Evolutionary conservation across 2,797 vertebrate species (phyloP).

Genomic region (Acestrorhynchus altus): DNA sequence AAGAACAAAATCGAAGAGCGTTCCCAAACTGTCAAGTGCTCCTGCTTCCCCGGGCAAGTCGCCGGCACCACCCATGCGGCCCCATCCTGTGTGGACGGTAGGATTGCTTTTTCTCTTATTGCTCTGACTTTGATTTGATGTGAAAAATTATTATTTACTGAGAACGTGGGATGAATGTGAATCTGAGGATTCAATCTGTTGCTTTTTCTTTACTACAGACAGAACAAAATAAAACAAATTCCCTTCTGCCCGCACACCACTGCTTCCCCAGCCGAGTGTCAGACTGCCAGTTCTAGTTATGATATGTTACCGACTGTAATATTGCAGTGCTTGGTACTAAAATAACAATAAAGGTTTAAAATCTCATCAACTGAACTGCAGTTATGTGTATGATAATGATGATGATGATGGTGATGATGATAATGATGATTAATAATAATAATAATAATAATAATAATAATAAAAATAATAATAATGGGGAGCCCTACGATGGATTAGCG

Average conservation of each 20-base stretch:
- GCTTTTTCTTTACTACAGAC: not conserved
- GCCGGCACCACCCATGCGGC: slow-evolving; percentile 93
- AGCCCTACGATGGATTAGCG: too few species aligned
- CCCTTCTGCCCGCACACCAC: not conserved
- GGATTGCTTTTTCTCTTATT: slow-evolving; percentile 39
- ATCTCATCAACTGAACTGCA: too few species aligned
- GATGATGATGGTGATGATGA: too few species aligned
- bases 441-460: too few species aligned
- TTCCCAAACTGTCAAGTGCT: slow-evolving; percentile 98
- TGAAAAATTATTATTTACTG: slow-evolving; percentile 21
- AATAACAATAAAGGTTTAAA: too few species aligned
- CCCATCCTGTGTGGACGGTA: slow-evolving; percentile 98
- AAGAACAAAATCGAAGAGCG: slow-evolving; percentile 97
- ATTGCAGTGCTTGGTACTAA: not conserved
- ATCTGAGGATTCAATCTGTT: not conserved
- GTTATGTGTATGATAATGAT: too few species aligned
- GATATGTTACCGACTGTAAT: not conserved
- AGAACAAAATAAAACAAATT: not conserved
- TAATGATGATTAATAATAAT: too few species aligned
- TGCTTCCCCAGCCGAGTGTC: too few species aligned
- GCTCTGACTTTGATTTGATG: slow-evolving; percentile 32
- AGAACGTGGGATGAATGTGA: slow-evolving; percentile 18
- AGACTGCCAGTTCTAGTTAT: not conserved
- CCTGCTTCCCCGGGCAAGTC: slow-evolving; percentile 97
- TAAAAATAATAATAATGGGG: too few species aligned